phyloP scores from a whole-genome alignment of 2,888 invertebrate species.

The Sinopyrophorus schimmeli region DNA sequence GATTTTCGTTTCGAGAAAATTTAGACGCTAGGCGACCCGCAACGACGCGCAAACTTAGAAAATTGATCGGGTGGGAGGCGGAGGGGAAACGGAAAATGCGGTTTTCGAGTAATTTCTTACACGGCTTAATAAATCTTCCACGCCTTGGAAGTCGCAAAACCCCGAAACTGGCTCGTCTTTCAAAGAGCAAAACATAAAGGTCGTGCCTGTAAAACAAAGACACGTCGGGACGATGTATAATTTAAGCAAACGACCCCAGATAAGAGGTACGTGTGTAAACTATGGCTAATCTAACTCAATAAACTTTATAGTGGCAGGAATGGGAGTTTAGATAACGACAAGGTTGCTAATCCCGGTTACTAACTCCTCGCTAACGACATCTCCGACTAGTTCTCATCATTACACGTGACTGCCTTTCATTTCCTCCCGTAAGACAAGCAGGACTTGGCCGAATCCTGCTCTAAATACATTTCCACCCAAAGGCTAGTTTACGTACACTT shows the following conservation, averaged over 20 bases:
- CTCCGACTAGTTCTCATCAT: constrained; percentile 46
- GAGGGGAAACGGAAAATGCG: no score
- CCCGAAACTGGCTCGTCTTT: constrained; percentile 38
- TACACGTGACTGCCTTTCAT: constrained; percentile 26
- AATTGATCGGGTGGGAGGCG: no score
- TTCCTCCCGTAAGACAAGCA: constrained; percentile 16
- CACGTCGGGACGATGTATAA: constrained; percentile 51
- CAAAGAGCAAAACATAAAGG: constrained; percentile 48
- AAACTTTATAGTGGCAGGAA: constrained; percentile 59
- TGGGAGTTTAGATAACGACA: constrained; percentile 56
- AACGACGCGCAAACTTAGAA: no score
- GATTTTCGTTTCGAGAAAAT: no score
- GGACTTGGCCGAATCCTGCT: constrained; percentile 13
- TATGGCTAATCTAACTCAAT: constrained; percentile 58
- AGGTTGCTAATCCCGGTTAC: constrained; percentile 53
- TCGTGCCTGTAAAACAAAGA: constrained; percentile 51
- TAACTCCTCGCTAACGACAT: constrained; percentile 52
- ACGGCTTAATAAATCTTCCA: constrained; percentile 41
- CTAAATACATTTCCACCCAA: constrained; percentile 13
- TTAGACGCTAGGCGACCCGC: no score
- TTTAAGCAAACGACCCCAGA: constrained; percentile 56
- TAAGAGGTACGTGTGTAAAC: constrained; percentile 57
- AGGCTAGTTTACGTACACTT: constrained; percentile 11
- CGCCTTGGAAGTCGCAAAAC: constrained; percentile 43
- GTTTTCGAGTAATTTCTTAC: constrained; percentile 45